Conservation (phyloP, 2,797 vertebrate genomes). For the Phoxinus dragarum region DNA sequence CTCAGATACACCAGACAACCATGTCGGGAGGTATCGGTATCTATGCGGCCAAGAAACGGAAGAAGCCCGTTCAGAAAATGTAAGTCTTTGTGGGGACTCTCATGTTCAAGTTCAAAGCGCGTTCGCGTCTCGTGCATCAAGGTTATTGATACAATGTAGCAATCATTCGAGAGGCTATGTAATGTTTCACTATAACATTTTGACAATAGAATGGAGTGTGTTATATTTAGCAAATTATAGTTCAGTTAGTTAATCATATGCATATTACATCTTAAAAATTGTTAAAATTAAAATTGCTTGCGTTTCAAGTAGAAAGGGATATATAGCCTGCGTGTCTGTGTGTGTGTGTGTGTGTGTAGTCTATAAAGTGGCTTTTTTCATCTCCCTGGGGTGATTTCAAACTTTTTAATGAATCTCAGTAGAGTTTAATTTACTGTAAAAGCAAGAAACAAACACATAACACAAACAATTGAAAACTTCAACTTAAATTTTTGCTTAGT, state of each 20-base stretch:
- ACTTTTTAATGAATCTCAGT: background rate
- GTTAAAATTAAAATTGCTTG: background rate
- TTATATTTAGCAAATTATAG: background rate
- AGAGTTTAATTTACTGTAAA: too few species aligned
- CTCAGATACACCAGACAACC: constrained; percentile 15
- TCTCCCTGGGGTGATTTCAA: background rate
- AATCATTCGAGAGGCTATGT: background rate
- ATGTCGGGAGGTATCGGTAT: constrained; percentile 74
- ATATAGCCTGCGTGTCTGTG: background rate
- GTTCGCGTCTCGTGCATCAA: constrained; percentile 12
- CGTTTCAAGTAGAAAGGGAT: background rate
- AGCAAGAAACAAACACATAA: background rate
- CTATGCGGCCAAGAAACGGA: constrained; percentile 82
- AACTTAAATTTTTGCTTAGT: background rate
- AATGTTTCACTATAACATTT: background rate
- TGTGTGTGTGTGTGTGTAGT: too few species aligned
- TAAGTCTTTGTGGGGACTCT: constrained; percentile 65
- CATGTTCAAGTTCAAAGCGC: constrained; percentile 42
- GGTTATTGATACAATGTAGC: constrained; percentile 13
- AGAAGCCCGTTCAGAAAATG: constrained; percentile 85
- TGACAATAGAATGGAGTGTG: background rate
- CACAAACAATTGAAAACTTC: background rate
- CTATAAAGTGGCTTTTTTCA: too few species aligned
- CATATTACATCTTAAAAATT: background rate
- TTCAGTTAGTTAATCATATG: background rate